Evolutionary conservation across 2,797 vertebrate species (phyloP).

Genomic region (Odontamblyopus rebecca): DNA sequence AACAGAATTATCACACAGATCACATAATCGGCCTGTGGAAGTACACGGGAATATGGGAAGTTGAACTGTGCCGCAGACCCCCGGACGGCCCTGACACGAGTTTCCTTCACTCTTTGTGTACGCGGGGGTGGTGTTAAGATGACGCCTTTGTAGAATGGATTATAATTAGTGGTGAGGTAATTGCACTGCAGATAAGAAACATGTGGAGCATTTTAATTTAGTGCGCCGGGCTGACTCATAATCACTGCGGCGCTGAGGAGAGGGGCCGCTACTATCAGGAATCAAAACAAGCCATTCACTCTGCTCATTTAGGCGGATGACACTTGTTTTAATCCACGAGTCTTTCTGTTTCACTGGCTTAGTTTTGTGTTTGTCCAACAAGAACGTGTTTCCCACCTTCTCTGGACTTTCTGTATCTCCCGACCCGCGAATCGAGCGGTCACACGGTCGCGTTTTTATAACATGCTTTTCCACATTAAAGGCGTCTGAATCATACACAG

Average conservation of each 20-base stretch:
- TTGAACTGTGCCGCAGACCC: not conserved
- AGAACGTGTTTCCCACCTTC: too few species aligned
- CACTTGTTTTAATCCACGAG: not conserved
- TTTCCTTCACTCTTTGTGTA: not conserved
- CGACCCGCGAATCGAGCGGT: too few species aligned
- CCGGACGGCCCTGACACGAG: not conserved
- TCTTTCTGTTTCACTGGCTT: not conserved
- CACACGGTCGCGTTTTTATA: too few species aligned
- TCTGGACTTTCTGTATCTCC: too few species aligned
- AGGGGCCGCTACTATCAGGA: slow-evolving; percentile 20
- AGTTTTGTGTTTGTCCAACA: too few species aligned
- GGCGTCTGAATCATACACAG: too few species aligned
- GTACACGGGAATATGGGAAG: too few species aligned
- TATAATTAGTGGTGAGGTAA: slow-evolving; percentile 23
- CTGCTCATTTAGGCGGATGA: not conserved
- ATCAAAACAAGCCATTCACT: slow-evolving; percentile 27
- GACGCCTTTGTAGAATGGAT: slow-evolving; percentile 30
- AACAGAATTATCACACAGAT: too few species aligned
- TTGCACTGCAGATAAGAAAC: slow-evolving; percentile 19
- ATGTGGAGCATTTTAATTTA: slow-evolving; percentile 40
- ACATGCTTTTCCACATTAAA: too few species aligned
- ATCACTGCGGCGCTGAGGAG: slow-evolving; percentile 37
- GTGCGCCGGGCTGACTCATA: slow-evolving; percentile 19
- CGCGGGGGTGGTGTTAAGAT: not conserved
- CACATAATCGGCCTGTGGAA: too few species aligned